Evolutionary conservation across 2,888 invertebrate genomes (phyloP).

Genomic region (Perizoma affinitatum): DNA sequence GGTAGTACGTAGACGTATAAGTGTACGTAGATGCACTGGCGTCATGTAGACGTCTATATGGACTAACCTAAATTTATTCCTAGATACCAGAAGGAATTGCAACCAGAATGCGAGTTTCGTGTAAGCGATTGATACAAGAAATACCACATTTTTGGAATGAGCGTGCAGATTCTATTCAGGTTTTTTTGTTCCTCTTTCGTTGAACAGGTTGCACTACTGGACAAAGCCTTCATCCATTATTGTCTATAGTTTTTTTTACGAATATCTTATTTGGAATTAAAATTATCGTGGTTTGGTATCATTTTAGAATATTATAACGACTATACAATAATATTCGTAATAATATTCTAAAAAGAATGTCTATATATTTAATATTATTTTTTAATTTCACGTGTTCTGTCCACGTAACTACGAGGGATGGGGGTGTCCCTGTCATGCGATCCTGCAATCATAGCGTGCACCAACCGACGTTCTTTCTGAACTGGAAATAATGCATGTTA

Average conservation of each 20-base stretch:
- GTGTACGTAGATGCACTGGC: conserved; percentile 41
- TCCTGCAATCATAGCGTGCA: conserved; percentile 69
- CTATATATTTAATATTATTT: conserved; percentile 3
- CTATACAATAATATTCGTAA: no score
- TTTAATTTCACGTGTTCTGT: conserved; percentile 20
- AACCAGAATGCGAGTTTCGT: conserved; percentile 29
- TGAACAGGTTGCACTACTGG: no score
- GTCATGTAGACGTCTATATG: conserved; percentile 70
- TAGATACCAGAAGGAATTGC: conserved; percentile 49
- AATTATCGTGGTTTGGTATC: no score
- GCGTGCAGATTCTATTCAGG: no score
- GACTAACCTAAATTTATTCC: conserved; percentile 58
- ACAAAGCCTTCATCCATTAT: no score
- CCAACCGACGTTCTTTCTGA: conserved; percentile 44
- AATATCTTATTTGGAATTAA: no score
- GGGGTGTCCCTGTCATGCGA: conserved; percentile 63
- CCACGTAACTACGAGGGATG: conserved; percentile 39
- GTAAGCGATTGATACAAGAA: conserved; percentile 11
- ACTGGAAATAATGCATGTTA: conserved; percentile 33
- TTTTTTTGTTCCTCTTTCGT: background rate
- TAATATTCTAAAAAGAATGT: no score
- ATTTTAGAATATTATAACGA: no score
- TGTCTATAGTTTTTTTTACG: background rate
- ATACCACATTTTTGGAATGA: no score
- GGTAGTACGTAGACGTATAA: conserved; percentile 22